Base-by-base conservation (phyloP, 2,888 invertebrate genomes). In the Habroteleia sp. region DNA sequence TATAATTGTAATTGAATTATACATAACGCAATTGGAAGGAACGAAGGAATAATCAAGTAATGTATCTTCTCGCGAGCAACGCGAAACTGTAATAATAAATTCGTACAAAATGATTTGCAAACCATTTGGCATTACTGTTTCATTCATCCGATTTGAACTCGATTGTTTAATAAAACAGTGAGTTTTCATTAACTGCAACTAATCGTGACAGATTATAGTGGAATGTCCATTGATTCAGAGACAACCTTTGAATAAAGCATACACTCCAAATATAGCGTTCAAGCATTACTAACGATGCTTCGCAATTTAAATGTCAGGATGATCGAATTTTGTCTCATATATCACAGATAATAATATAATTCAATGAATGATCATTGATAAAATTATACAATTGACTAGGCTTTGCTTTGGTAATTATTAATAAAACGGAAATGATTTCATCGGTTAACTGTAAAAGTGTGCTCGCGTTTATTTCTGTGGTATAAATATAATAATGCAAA, bases 131-230 rank as follows among this genome's bases (percentile, higher is more conserved):
- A 23, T 63, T 46, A 33, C 54, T 48, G 69, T 46, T 74, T 65
- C 69, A 69, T 69, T 74, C 69, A 65, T 39, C 39, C 48, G 58
- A 63, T 69, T 74, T 58, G 39, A 75, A 58, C 60, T 37, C 52
- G 11, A 33, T 23, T 60, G 69, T 54, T 75, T 63, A 60, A 75
- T 75, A 71, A 74, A 75, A 66, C 65, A 69, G 69, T 58, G 65
- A 65, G 65, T 69, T 71, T 75, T 75, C 69, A 75, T 75, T 65
- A 71, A 65, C 52, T 44, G 74, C 74, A 71, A 65, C 65, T 71
- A 75, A 75, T 75, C 75, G 71, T 75, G 75, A 71, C 71, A 71
- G 75, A 75, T 75, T 75, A 75, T 71, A 60, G 71, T 42, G 71
- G 71, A 75, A 75, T 71, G 71, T 62, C 71, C 71, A 71, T 71